phyloP scores from a whole-genome alignment of 2,113 vertebrate genomes.

The Phylloscopus whistleri region DNA sequence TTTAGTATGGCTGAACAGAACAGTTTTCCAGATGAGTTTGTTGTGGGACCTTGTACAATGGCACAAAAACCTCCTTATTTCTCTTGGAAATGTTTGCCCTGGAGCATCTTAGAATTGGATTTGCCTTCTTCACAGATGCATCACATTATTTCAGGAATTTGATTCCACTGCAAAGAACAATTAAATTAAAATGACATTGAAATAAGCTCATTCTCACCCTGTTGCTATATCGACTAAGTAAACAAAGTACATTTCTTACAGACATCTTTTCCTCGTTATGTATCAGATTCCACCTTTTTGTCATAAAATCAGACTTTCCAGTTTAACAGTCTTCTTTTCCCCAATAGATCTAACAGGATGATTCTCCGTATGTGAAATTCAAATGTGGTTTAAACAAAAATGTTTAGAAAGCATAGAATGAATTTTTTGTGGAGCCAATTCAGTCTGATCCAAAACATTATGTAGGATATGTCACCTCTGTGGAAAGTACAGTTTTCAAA shows the following conservation, averaged over 20 bases:
- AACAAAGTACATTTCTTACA: background rate
- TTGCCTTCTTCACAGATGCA: constrained; percentile 38
- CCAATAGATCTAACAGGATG: constrained; percentile 1
- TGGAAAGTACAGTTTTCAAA: background rate
- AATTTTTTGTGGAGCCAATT: constrained; percentile 38
- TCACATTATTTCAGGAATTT: constrained; percentile 21
- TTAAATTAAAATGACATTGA: constrained; percentile 51
- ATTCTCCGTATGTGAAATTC: constrained; percentile 46
- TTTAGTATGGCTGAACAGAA: background rate
- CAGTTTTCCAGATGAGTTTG: background rate
- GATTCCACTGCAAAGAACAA: constrained; percentile 41
- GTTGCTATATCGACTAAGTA: background rate
- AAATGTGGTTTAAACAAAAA: constrained; percentile 49
- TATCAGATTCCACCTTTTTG: background rate
- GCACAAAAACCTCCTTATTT: background rate
- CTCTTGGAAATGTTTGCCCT: constrained; percentile 7
- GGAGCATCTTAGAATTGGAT: constrained; percentile 27
- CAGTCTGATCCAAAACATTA: constrained; percentile 28
- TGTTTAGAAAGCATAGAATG: background rate
- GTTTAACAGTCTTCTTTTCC: constrained; percentile 48
- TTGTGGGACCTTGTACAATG: background rate
- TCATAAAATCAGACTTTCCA: background rate
- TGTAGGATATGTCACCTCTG: background rate
- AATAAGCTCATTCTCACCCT: constrained; percentile 21
- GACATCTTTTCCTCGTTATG: constrained; percentile 26